These are phyloP conservation scores for Bubo scandiacus DNA, from an alignment of 2,113 vertebrate species.

Conservation along the genomic window DNA sequence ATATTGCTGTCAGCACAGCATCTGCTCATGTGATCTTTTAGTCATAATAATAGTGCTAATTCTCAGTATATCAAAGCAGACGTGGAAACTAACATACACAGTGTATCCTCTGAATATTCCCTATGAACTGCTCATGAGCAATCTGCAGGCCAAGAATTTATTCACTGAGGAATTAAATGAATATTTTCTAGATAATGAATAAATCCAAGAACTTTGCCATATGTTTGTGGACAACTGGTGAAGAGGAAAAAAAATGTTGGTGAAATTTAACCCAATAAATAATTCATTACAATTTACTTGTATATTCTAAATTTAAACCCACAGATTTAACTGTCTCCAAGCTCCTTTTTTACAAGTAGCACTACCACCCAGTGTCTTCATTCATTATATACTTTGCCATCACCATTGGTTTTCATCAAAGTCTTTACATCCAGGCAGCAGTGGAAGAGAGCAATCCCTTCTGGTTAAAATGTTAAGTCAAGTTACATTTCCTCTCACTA, in stretches of 20 bases:
- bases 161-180: constrained; percentile 60
- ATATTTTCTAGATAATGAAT: constrained; percentile 53
- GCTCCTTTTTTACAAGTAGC: neutral
- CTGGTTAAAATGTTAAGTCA: constrained; percentile 52
- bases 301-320: constrained; percentile 34
- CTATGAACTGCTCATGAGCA: constrained; percentile 53
- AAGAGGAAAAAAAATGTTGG: constrained; percentile 13
- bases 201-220: constrained; percentile 54
- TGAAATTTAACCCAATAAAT: constrained; percentile 52
- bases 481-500: constrained; percentile 6
- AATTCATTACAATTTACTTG: constrained; percentile 32
- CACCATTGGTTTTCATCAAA: constrained; percentile 34
- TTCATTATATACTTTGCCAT: constrained; percentile 36
- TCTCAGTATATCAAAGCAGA: constrained; percentile 51
- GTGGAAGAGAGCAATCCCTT: constrained; percentile 16
- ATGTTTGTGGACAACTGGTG: constrained; percentile 56
- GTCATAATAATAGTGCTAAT: constrained; percentile 59
- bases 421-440: neutral
- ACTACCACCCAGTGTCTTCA: neutral
- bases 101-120: constrained; percentile 21
- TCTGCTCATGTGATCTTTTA: constrained; percentile 59
- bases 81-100: constrained; percentile 47
- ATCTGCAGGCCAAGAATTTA: constrained; percentile 43
- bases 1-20: constrained; percentile 53
- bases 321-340: constrained; percentile 9